Percentiles rank a stretch among this genome's conserved stretches.
Conservation (phyloP, 1,140 invertebrate genomes). For the Drosophila lacteicornis region DNA sequence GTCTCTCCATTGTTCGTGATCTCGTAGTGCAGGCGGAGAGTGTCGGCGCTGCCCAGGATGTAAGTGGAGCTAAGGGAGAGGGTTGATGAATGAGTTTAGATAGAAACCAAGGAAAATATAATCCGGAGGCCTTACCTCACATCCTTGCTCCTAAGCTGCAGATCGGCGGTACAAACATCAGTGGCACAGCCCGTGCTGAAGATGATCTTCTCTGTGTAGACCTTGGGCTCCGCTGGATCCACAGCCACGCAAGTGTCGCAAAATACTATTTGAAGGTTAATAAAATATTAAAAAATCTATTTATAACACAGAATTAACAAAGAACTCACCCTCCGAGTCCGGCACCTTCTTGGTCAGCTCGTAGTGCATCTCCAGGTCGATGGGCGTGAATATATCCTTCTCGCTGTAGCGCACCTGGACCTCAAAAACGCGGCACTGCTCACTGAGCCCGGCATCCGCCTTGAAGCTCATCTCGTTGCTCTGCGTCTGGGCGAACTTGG, state of each 20-base stretch:
- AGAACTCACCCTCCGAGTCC: conserved; percentile 61
- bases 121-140: conserved; percentile 33
- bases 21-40: conserved; percentile 77
- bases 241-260: conserved; percentile 79
- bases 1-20: conserved; percentile 84
- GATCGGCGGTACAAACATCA: conserved; percentile 84
- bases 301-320: rapidly evolving
- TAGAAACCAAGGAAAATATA: neutral
- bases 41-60: conserved; percentile 83
- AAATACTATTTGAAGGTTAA: conserved; percentile 44
- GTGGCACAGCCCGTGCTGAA: conserved; percentile 82
- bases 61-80: conserved; percentile 65
- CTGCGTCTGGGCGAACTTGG: conserved; percentile 60
- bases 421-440: conserved; percentile 71
- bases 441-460: conserved; percentile 37
- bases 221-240: conserved; percentile 80
- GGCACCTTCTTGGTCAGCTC: conserved; percentile 74
- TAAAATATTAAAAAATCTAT: too few relatives aligned
- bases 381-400: conserved; percentile 84
- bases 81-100: neutral
- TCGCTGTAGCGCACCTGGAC: conserved; percentile 71
- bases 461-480: conserved; percentile 73
- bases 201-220: conserved; percentile 70
- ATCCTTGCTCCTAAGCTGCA: conserved; percentile 69
- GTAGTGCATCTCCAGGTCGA: conserved; percentile 84